Conservation (phyloP, 2,888 invertebrate species). For the Platycnemis pennipes region DNA sequence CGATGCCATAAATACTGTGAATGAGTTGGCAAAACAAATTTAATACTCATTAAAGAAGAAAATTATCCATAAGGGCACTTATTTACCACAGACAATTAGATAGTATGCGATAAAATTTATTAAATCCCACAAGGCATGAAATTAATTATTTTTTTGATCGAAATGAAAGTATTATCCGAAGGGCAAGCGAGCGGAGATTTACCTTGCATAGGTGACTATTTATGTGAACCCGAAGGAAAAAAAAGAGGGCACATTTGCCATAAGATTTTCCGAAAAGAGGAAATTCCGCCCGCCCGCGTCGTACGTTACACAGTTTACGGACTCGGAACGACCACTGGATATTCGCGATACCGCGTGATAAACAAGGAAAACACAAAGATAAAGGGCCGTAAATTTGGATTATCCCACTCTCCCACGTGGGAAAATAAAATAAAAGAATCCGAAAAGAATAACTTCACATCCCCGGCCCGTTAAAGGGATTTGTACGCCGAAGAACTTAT, state of each 20-base stretch:
- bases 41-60: too few species aligned
- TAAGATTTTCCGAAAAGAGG: not conserved
- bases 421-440: not conserved
- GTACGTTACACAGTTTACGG: constrained; percentile 4
- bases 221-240: not conserved
- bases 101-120: too few species aligned
- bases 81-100: too few species aligned
- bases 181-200: not conserved
- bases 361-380: not conserved
- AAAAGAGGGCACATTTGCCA: not conserved
- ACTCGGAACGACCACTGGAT: constrained; percentile 10
- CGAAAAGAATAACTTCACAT: constrained; percentile 16
- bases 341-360: constrained; percentile 39
- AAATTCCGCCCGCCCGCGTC: not conserved
- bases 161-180: not conserved
- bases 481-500: not conserved
- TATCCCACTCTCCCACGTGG: constrained; percentile 42
- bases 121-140: too few species aligned
- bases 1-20: too few species aligned
- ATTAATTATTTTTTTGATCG: not conserved
- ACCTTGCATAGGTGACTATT: not conserved
- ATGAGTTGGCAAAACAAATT: too few species aligned
- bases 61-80: too few species aligned
- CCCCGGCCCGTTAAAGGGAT: not conserved
- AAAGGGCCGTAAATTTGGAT: constrained; percentile 50